Base-by-base conservation (phyloP, 2,888 invertebrate species). In the Apeira syringaria region DNA sequence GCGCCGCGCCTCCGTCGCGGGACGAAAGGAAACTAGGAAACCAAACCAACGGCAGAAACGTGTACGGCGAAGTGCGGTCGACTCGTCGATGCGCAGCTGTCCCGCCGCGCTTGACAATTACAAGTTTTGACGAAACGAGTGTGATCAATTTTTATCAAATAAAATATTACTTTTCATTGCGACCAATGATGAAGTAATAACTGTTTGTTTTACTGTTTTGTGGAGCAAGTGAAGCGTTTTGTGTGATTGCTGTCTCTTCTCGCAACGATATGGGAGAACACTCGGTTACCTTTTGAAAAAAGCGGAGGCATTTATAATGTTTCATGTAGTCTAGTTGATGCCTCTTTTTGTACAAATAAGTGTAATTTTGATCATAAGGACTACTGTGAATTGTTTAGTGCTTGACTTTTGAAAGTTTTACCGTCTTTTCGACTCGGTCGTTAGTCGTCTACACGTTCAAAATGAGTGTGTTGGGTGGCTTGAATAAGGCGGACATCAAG, bases 51-150 rank as follows among this genome's bases (percentile, higher is more conserved):
- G 76, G 68, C 85, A 85, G 87, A 88, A 88, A 88, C 89, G 89
- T 88, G 88, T 86, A 85, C 73, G 88, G 76, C 89, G 89, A 88
- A 88, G 89, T 88, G 89, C 88, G 88, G 74, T 89, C 89, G 89
- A 80, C 82, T 87, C 80, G 89, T 87, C 88, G 87, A 84, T 84
- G 68, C 88, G 88, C 85, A 84, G 84, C 78, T 86, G 83, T 87
- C 84, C 73, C 71, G 69, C 79, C 81, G 84, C 82, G 74, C 70
- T 87, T 84, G 79, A 79, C 83, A 83, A 73, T 75, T 81, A 66
- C 56, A 69, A 80, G 80, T 83, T 85, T 85, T 81, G 68, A 67
- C 83, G 82, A 80, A 85, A 79, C 88, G 87, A 80, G 89, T 89
- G 89, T 86, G 77, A 84, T 87, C 83, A 20, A 20, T n/a, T n/a